A percentile compares a stretch with the other conserved stretches of the same genome.
phyloP scores from a whole-genome alignment of 35 echinoderm and acorn worm genomes.

The Stichopus chloronotus region DNA sequence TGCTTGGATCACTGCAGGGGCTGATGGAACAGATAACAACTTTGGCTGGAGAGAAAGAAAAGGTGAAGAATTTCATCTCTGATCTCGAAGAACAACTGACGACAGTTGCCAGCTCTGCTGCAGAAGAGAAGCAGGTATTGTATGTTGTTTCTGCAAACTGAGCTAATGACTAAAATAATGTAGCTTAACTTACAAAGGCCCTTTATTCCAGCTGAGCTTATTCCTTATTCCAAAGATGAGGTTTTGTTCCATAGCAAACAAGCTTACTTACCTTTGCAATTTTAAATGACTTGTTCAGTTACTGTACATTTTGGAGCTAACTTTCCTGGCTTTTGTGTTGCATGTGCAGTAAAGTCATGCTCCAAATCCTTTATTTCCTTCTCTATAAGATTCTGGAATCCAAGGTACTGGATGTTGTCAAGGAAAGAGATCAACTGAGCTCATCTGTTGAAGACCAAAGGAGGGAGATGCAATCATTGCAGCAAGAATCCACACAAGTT shows the following conservation, averaged over 20 bases:
- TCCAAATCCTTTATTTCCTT: too few relatives aligned
- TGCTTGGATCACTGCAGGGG: background rate
- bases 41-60: constrained; percentile 14
- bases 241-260: too few relatives aligned
- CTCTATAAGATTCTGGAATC: background rate
- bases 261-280: too few relatives aligned
- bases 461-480: background rate
- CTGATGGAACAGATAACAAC: background rate
- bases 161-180: too few relatives aligned
- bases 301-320: too few relatives aligned
- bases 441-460: background rate
- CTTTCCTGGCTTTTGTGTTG: too few relatives aligned
- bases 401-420: background rate
- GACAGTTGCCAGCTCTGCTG: background rate
- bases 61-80: constrained; percentile 39
- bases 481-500: background rate
- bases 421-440: background rate
- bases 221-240: too few relatives aligned
- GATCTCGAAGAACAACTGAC: constrained; percentile 42
- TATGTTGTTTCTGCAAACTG: background rate
- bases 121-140: constrained; percentile 19
- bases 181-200: too few relatives aligned
- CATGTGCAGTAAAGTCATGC: too few relatives aligned
- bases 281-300: too few relatives aligned
- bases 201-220: too few relatives aligned